phyloP scores from a whole-genome alignment of 2,113 vertebrate species.

The Chaetops frenatus region DNA sequence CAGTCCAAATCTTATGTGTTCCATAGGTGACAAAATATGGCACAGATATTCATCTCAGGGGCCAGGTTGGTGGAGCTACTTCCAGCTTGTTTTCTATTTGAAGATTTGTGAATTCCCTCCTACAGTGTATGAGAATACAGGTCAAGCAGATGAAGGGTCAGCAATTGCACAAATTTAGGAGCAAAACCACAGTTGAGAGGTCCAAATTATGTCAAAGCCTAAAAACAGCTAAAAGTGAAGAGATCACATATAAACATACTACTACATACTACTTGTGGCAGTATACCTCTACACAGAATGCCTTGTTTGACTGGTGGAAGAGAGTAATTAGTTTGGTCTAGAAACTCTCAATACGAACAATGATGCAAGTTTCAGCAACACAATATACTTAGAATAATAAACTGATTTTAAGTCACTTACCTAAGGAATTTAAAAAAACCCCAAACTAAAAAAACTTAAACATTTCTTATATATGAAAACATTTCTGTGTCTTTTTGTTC shows the following conservation, averaged over 20 bases:
- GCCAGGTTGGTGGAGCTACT: not conserved
- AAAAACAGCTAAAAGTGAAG: not conserved
- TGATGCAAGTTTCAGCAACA: not conserved
- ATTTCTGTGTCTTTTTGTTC: not conserved
- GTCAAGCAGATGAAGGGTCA: not conserved
- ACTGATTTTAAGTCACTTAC: not conserved
- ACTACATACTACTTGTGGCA: not conserved
- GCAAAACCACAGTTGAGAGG: not conserved
- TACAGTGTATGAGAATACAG: not conserved
- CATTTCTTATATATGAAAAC: not conserved
- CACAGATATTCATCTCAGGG: not conserved
- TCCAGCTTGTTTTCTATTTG: not conserved
- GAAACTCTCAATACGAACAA: not conserved
- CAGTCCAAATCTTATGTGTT: not conserved
- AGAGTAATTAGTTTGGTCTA: not conserved
- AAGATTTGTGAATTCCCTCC: not conserved
- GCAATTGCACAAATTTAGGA: not conserved
- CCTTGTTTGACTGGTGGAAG: not conserved
- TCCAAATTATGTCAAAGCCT: not conserved
- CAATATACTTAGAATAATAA: not conserved
- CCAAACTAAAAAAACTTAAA: no score
- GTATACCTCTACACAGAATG: not conserved
- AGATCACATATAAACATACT: not conserved
- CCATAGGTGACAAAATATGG: not conserved
- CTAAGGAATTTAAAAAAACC: not conserved